Evolutionary conservation across 2,888 invertebrate species (phyloP).

Genomic region (Lochmaea capreae): DNA sequence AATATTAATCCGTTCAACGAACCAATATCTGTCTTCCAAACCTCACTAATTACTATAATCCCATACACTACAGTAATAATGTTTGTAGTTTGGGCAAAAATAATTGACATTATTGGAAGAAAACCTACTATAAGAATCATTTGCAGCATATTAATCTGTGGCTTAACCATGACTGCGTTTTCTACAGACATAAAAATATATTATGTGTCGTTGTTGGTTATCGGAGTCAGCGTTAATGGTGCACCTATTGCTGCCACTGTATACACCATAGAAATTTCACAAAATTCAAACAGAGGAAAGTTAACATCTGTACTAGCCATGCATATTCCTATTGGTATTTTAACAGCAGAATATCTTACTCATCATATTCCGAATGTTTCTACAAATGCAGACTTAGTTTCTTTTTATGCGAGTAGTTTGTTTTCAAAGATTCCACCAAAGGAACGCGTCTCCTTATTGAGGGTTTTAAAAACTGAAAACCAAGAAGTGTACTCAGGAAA

Average conservation of each 20-base stretch:
- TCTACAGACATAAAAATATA: conserved; percentile 40
- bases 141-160: conserved; percentile 73
- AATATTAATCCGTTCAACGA: background rate
- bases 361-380: no score
- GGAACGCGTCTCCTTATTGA: no score
- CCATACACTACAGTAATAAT: conserved; percentile 51
- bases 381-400: no score
- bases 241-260: conserved; percentile 80
- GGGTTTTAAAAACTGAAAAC: no score
- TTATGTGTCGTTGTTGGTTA: conserved; percentile 70
- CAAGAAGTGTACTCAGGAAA: no score
- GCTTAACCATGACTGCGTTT: conserved; percentile 46
- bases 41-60: background rate
- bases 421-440: no score
- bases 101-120: conserved; percentile 75
- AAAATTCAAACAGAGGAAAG: conserved; percentile 81
- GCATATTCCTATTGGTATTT: conserved; percentile 38
- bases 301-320: conserved; percentile 66
- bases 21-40: background rate
- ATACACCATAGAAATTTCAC: conserved; percentile 87
- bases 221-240: conserved; percentile 75
- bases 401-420: no score
- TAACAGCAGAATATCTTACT: no score
- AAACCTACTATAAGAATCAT: conserved; percentile 75
- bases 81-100: conserved; percentile 75